Base-by-base conservation (phyloP, 1,140 invertebrate genomes). In the Cyrtorhinus lividipennis region DNA sequence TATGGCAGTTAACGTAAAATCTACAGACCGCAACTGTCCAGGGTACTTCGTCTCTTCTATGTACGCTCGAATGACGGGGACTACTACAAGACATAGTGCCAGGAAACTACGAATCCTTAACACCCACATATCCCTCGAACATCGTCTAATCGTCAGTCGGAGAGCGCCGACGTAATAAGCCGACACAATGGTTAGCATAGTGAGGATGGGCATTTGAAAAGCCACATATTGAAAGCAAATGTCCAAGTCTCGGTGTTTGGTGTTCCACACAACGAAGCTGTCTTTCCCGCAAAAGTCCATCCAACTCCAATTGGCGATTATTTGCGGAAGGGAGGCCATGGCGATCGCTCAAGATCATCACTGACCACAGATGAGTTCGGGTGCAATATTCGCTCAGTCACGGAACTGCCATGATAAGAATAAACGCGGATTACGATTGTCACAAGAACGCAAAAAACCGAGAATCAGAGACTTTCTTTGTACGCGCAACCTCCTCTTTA, bases 151-250 rank as follows among this genome's bases (percentile, higher is more conserved):
- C 70, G 75, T 78, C 53, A 77, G 73, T 27, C 72, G 74, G 66
- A 81, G 80, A 68, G 78, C 78, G 20, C 86, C 87, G 65, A 85
- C 81, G 72, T 87, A 85, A 75, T 85, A 92, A 1, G 84, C 81
- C 26, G 88, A 91, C 56, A 80, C 71, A 23, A 86, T 75, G 5
- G 86, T 83, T 64, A 92, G 76, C 22, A 89, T 72, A 48, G 79
- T 77, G 65, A 85, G 80, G 27, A 83, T 71, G 24, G 88, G 87
- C 62, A 88, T 64, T 2, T 70, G 67, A 15, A 89, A 76, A 66
- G 80, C 83, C 46, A 90, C 71, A 70, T 88, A 80, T 72, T 90
- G 86, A 71, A 92, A 92, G 72, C 90, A 93, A 53, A 83, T 74
- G 66, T 86, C 81, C 67, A 92, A 77, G 73, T 90, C 86, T 68